Conservation (phyloP, 2,888 invertebrate genomes). For the Resseliella maxima region DNA sequence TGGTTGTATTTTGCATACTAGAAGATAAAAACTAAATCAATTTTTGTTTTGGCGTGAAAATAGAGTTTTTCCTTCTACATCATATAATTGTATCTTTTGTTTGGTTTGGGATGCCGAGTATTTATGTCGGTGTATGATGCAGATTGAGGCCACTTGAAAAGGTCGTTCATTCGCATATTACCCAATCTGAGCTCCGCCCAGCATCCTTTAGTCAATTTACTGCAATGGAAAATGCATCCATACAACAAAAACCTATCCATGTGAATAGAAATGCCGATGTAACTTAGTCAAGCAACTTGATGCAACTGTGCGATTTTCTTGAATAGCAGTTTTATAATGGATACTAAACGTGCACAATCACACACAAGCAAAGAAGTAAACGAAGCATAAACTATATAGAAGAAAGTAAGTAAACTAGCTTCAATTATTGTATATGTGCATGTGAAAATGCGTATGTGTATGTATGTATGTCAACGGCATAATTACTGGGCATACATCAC, state of each 20-base stretch:
- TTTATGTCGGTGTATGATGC: conserved; percentile 58
- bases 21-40: too few relatives aligned
- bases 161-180: conserved; percentile 61
- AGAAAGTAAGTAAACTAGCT: not conserved
- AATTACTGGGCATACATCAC: not conserved
- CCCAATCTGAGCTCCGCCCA: conserved; percentile 57
- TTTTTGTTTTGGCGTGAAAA: too few relatives aligned
- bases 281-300: not conserved
- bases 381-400: not conserved
- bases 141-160: conserved; percentile 60
- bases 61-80: too few relatives aligned
- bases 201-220: not conserved
- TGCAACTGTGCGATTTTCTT: too few relatives aligned
- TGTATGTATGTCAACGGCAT: conserved; percentile 47
- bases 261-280: not conserved
- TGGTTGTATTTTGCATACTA: too few relatives aligned
- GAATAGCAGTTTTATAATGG: too few relatives aligned
- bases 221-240: conserved; percentile 29
- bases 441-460: not conserved
- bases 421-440: not conserved
- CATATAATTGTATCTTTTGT: too few relatives aligned
- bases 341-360: not conserved
- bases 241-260: conserved; percentile 8
- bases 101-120: not conserved
- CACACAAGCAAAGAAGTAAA: not conserved